phyloP scores from a whole-genome alignment of 2,113 vertebrate species.

The Collichthys lucidus region DNA sequence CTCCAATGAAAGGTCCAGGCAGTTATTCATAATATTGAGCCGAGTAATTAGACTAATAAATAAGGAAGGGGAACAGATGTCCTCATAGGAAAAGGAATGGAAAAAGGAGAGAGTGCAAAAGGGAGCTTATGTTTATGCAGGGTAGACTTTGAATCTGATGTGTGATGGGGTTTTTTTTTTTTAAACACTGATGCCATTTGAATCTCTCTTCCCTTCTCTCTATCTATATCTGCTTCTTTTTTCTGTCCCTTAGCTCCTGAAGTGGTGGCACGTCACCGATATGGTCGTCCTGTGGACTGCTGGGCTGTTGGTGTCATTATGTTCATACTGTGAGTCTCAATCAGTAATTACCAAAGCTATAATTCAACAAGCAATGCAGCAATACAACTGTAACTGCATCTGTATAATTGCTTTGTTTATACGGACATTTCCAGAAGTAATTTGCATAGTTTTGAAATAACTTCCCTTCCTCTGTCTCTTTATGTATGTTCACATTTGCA shows the following conservation, averaged over 20 bases:
- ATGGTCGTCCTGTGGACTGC: constrained; percentile 89
- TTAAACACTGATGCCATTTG: constrained; percentile 5
- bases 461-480: background rate
- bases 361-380: background rate
- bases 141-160: constrained; percentile 18
- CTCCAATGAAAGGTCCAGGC: constrained; percentile 41
- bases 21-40: constrained; percentile 65
- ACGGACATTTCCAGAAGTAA: background rate
- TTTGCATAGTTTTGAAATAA: constrained; percentile 1
- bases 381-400: background rate
- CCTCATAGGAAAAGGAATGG: constrained; percentile 15
- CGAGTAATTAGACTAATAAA: constrained; percentile 69
- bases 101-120: constrained; percentile 10
- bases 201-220: constrained; percentile 8
- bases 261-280: constrained; percentile 88
- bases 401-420: constrained; percentile 3
- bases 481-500: constrained; percentile 24
- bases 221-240: constrained; percentile 15
- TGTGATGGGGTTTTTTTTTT: constrained; percentile 1
- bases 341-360: constrained; percentile 3
- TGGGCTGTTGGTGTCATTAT: constrained; percentile 90
- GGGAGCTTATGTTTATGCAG: constrained; percentile 11
- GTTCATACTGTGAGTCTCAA: constrained; percentile 88
- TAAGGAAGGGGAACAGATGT: constrained; percentile 46
- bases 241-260: constrained; percentile 83